Percentiles rank a stretch among this genome's conserved stretches.
Evolutionary conservation across 2,888 invertebrate species (phyloP).

Genomic region (Stomorhina lunata): DNA sequence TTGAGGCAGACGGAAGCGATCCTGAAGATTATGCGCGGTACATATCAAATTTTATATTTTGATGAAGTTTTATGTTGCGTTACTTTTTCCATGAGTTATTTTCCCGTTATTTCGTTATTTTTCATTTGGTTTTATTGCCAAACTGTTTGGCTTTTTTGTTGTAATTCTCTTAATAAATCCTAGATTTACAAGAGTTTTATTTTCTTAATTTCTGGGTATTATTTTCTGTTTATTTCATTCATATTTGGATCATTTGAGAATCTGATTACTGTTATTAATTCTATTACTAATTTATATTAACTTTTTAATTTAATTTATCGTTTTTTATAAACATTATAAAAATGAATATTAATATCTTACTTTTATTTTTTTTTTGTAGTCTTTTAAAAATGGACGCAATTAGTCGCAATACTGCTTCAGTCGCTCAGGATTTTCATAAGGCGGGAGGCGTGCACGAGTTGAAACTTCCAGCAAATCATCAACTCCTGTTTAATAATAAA

Average conservation of each 20-base stretch:
- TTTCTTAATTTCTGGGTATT: not conserved
- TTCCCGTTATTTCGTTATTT: constrained; percentile 44
- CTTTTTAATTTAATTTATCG: not conserved
- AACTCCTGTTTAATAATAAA: constrained; percentile 79
- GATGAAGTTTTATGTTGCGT: not conserved
- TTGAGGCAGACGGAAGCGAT: constrained; percentile 88
- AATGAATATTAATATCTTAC: not conserved
- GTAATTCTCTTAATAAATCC: not conserved
- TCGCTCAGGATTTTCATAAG: constrained; percentile 84
- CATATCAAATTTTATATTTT: not conserved
- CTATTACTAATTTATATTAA: too few relatives aligned
- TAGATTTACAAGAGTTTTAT: constrained; percentile 1
- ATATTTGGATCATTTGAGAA: too few relatives aligned
- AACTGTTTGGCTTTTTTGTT: not conserved
- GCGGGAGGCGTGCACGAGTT: constrained; percentile 82
- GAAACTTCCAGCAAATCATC: constrained; percentile 79
- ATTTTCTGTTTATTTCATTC: not conserved
- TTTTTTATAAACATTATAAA: not conserved
- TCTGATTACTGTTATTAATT: too few relatives aligned
- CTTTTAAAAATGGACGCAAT: constrained; percentile 80
- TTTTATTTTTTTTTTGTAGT: constrained; percentile 69
- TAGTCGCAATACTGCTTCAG: constrained; percentile 80
- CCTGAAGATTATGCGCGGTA: constrained; percentile 81
- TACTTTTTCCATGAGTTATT: constrained; percentile 35
- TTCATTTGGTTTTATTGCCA: constrained; percentile 24